phyloP scores from a whole-genome alignment of 2,797 vertebrate species.

The Pagetopsis macropterus region DNA sequence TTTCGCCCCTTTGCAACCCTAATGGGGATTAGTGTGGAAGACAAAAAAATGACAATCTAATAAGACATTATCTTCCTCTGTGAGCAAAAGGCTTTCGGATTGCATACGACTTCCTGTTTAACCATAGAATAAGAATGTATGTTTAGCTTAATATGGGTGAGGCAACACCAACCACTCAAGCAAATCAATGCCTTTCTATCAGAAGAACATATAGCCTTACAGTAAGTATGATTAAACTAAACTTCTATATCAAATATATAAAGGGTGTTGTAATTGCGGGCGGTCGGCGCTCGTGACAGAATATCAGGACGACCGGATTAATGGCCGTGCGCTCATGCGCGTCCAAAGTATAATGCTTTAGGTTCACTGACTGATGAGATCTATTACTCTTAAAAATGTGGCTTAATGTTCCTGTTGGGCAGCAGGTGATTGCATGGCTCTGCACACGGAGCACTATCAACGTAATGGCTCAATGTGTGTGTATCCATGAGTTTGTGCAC shows the following conservation, averaged over 20 bases:
- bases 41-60: slow-evolving; percentile 11
- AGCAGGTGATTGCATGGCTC: slow-evolving; percentile 74
- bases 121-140: slow-evolving; percentile 33
- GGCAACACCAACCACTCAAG: slow-evolving; percentile 12
- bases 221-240: slow-evolving; percentile 38
- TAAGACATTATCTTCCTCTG: slow-evolving; percentile 21
- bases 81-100: slow-evolving; percentile 27
- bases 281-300: slow-evolving; percentile 72
- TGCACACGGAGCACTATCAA: slow-evolving; percentile 36
- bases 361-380: slow-evolving; percentile 84
- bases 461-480: background rate
- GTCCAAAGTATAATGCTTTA: slow-evolving; percentile 73
- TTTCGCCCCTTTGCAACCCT: no score
- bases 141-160: slow-evolving; percentile 14
- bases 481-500: background rate
- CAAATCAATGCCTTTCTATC: background rate
- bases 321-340: slow-evolving; percentile 68
- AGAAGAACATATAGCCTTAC: slow-evolving; percentile 28
- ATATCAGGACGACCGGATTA: slow-evolving; percentile 74
- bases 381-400: slow-evolving; percentile 83
- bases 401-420: slow-evolving; percentile 81
- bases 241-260: slow-evolving; percentile 44
- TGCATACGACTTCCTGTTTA: slow-evolving; percentile 9
- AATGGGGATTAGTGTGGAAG: slow-evolving; percentile 7
- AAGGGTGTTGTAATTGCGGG: slow-evolving; percentile 54